Percentiles rank a stretch among this genome's conserved stretches.
These are phyloP conservation scores for Camponotus fellah DNA, from an alignment of 2,888 invertebrate species.

Conservation along the genomic window DNA sequence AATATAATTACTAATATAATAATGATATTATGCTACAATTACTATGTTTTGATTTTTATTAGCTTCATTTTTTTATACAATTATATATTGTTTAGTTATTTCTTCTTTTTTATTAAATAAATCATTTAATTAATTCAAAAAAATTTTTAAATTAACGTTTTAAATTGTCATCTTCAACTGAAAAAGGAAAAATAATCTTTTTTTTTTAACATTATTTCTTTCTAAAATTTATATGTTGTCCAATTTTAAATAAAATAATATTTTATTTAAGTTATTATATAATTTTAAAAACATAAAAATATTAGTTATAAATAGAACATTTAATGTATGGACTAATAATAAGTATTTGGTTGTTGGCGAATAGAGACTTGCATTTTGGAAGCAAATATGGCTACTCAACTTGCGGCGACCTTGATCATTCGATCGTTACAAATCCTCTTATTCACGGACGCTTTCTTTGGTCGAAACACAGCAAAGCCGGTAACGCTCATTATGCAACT, in stretches of 20 bases:
- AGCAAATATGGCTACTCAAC: neutral
- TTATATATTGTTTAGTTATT: no score
- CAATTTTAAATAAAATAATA: neutral
- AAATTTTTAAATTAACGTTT: no score
- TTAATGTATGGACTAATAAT: neutral
- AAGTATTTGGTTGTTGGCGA: neutral
- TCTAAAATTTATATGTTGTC: neutral
- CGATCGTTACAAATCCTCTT: constrained; percentile 30
- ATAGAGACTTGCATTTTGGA: neutral
- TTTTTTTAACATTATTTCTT: neutral
- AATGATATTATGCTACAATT: no score
- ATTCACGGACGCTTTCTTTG: constrained; percentile 29
- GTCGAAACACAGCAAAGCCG: constrained; percentile 33
- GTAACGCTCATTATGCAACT: constrained; percentile 44
- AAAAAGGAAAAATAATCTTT: neutral
- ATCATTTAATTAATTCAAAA: no score
- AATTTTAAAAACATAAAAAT: neutral
- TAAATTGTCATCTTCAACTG: neutral
- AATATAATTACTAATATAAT: neutral
- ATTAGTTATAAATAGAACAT: neutral
- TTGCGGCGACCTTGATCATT: constrained; percentile 34
- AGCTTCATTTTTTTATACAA: no score
- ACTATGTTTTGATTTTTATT: no score
- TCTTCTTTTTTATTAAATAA: no score
- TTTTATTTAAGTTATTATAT: neutral